Evolutionary conservation across 2,113 vertebrate genomes (phyloP).

Genomic region (Okapia johnstoni): DNA sequence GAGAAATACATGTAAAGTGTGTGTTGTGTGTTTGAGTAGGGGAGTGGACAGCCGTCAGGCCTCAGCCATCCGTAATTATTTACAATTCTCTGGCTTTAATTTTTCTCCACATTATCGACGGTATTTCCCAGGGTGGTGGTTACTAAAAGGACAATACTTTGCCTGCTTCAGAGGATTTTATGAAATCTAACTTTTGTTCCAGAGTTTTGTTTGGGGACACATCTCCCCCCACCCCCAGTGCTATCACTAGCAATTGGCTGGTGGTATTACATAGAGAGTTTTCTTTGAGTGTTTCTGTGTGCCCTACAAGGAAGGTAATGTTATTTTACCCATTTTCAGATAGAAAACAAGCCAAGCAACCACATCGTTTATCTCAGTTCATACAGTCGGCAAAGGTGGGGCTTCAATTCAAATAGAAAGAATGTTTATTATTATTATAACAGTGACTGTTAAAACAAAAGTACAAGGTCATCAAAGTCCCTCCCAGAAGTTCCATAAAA

Average conservation of each 20-base stretch:
- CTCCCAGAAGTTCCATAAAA: constrained; percentile 10
- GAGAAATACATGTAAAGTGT: background rate
- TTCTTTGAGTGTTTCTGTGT: background rate
- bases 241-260: background rate
- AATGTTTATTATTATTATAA: background rate
- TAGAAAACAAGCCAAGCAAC: background rate
- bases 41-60: background rate
- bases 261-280: background rate
- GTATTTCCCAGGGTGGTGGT: background rate
- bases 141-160: background rate
- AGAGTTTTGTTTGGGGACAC: background rate
- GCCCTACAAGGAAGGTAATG: background rate
- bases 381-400: background rate
- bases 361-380: background rate
- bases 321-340: background rate
- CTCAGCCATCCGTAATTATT: background rate
- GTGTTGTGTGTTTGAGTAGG: background rate
- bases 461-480: background rate
- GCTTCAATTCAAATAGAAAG: background rate
- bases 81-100: background rate
- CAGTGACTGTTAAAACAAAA: background rate
- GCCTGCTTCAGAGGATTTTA: too few relatives aligned
- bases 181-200: background rate
- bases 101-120: background rate
- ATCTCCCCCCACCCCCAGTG: fast-evolving